Percentiles rank a stretch among this genome's conserved stretches.
Conservation (phyloP, 2,113 vertebrate species). For the Atherinomorus stipes region DNA sequence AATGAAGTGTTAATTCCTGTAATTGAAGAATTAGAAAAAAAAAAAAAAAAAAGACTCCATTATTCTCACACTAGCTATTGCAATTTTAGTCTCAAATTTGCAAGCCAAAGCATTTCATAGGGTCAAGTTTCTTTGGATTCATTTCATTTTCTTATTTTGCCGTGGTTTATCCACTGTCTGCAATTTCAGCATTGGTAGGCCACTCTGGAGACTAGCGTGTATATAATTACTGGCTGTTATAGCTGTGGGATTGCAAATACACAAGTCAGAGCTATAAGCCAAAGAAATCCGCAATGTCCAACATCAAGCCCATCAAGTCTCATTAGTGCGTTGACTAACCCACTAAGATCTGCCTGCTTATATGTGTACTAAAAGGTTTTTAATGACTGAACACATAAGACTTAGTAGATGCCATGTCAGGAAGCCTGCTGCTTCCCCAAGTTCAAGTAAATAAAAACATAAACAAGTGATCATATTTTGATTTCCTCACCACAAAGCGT, state of each 20-base stretch:
- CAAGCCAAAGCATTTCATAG: constrained; percentile 23
- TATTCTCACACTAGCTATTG: constrained; percentile 16
- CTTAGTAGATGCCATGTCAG: background rate
- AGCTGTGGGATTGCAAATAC: constrained; percentile 60
- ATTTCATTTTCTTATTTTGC: constrained; percentile 51
- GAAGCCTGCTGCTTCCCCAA: background rate
- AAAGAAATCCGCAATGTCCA: constrained; percentile 50
- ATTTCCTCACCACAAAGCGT: background rate
- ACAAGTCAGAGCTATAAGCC: constrained; percentile 51
- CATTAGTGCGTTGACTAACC: constrained; percentile 56
- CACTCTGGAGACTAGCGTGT: constrained; percentile 54
- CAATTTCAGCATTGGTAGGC: constrained; percentile 69
- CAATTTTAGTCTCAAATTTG: constrained; percentile 3
- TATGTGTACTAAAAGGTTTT: constrained; percentile 35
- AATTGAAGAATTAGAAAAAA: too few species aligned
- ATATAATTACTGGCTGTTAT: constrained; percentile 72
- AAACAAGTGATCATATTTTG: background rate
- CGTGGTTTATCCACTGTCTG: constrained; percentile 71
- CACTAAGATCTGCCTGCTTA: constrained; percentile 55
- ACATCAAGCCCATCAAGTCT: constrained; percentile 43
- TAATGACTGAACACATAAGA: constrained; percentile 15
- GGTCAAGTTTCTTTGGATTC: constrained; percentile 40
- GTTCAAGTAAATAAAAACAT: background rate
- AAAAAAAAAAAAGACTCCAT: constrained; percentile 5
- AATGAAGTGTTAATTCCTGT: background rate